Evolutionary conservation across 1,140 invertebrate species (phyloP), one percentile per base, ranked within the genome.

Genomic region (Macrostomum lignano): DNA sequence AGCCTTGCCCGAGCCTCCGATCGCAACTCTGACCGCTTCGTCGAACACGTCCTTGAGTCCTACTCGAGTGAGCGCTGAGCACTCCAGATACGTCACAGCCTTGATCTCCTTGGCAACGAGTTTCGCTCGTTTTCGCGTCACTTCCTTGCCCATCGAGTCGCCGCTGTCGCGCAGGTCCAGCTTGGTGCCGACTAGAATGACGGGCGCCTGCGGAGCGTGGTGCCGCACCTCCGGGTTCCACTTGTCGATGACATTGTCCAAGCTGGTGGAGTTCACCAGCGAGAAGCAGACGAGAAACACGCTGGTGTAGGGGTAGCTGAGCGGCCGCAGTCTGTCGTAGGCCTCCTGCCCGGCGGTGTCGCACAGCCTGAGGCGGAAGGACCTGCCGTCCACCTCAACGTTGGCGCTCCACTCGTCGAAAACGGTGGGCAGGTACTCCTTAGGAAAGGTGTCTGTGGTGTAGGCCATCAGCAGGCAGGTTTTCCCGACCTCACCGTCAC

Each of bases 161-260:
- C n/a, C n/a, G n/a, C n/a, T n/a, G n/a, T n/a, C n/a, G n/a, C n/a
- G n/a, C 48, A 98, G 67, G 68, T 98, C 91, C 42, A 94, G 84
- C 61, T 98, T 86, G 35, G 88, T 98, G 13, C 88, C 88, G 21
- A 94, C 88, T 41, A 96, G 60, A 30, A 98, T 63, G 58, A 96
- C 96, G 37, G 86, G 88, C 32, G 88, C 94, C 58, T 86, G 93
- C 57, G 31, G 31, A 14, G 88, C 94, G 62, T 98, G 88, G 66
- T 96, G 88, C 46, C 81, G 84, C 50, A 98, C 94, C 67, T 98
- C 88, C 40, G 88, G 88, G 32, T 96, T 84, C 88, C 88, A 98
- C 69, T 94, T 94, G 70, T 94, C 84, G 68, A 81, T 86, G 29
- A 94, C 84, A 64, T 96, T 96, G 67, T 96, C 86, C 67, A 88